Evolutionary conservation across 64 coral and sea anemone genomes (phyloP), one percentile per base, ranked within the genome.

Genomic region (Actinia equina): DNA sequence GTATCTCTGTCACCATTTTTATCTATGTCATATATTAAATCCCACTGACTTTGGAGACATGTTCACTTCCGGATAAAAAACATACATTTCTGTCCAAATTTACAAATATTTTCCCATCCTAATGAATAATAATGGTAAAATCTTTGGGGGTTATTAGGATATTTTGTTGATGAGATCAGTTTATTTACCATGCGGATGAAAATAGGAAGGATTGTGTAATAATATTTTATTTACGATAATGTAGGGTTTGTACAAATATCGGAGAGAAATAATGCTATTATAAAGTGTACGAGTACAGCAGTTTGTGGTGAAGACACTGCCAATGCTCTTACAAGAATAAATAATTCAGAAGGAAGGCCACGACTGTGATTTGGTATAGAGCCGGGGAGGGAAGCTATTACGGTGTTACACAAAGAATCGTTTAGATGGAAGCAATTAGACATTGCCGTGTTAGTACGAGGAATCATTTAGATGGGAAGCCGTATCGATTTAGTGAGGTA

Each of bases 31-130:
- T 74, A 30, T 41, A 71, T 27, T 41, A 74, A 74, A 74, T 74
- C 23, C 25, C 4, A n/a, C 27, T n/a, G 26, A 30, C 9, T 12
- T 71, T 27, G 6, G 26, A 74, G 69, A 65, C 20, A 22, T 65
- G 25, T 5, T 74, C 69, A 74, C 69, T 74, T 74, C 69, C 69
- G 69, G 69, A 74, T n/a, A 41, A 13, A 81, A 81, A 81, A 81
- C 43, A 6, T 81, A 18, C 44, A 81, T 81, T 81, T 49, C 42
- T 17, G 49, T 22, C 18, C 7, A 19, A 49, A 81, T 49, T 52
- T 52, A 52, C 78, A 52, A 81, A 52, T 81, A 52, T 81, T 81
- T 81, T 52, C 22, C 18, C 27, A 81, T 81, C 22, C 44, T 81
- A 22, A 81, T 81, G 78, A 81, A 81, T 81, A 81, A 81, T 49